Evolutionary conservation across 2,797 vertebrate genomes (phyloP).

Genomic region (Uromys caudimaculatus): DNA sequence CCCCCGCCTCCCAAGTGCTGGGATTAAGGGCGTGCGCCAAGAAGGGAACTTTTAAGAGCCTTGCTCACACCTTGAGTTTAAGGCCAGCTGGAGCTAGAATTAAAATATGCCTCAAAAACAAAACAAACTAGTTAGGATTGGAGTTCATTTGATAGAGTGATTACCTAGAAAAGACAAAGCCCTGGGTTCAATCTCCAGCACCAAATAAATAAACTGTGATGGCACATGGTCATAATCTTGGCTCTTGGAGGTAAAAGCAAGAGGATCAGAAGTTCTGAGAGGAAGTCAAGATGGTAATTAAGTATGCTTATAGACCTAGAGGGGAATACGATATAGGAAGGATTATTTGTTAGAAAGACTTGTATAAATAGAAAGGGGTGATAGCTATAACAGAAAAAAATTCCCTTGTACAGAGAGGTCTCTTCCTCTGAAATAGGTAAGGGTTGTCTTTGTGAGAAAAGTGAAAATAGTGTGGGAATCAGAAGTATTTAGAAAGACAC

Average conservation of each 20-base stretch:
- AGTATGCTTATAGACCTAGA: neutral
- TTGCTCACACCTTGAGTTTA: neutral
- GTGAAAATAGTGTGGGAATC: neutral
- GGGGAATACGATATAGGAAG: neutral
- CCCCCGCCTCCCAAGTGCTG: no score
- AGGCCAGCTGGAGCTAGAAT: neutral
- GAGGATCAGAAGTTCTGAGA: neutral
- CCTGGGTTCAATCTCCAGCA: neutral
- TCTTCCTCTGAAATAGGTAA: neutral
- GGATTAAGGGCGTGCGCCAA: no score
- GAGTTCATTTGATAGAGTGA: neutral
- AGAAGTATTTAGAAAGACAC: neutral
- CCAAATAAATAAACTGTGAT: neutral
- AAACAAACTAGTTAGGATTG: neutral
- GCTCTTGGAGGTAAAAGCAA: neutral
- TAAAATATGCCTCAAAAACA: neutral
- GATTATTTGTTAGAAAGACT: conserved; percentile 8
- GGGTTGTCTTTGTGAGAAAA: conserved; percentile 14
- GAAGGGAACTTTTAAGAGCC: neutral
- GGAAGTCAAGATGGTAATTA: neutral
- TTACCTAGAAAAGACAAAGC: neutral
- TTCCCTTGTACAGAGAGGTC: neutral
- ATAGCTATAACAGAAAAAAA: neutral
- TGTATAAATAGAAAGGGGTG: neutral
- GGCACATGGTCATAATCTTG: neutral